Evolutionary conservation across 1,140 invertebrate species (phyloP).

Genomic region (Lordiphosa collinella): DNA sequence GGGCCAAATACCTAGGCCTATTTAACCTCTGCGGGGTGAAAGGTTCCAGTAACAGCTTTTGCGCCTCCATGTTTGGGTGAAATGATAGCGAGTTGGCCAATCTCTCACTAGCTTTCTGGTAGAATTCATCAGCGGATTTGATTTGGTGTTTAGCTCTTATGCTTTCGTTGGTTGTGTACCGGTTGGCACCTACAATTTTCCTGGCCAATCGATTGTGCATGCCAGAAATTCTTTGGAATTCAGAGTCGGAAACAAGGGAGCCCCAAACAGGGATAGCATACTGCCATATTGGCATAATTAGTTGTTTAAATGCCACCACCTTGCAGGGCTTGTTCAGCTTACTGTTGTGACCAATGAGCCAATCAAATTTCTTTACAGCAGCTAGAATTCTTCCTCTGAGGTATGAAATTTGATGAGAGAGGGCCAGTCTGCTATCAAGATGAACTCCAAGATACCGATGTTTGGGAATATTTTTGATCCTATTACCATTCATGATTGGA

Average conservation of each 20-base stretch:
- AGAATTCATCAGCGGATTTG: background rate
- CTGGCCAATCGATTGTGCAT: background rate
- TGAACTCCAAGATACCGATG: background rate
- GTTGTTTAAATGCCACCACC: background rate
- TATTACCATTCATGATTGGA: background rate
- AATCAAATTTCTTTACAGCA: background rate
- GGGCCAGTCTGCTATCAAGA: background rate
- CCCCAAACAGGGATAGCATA: background rate
- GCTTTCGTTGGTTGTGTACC: background rate
- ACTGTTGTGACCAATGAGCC: background rate
- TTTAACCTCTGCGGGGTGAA: background rate
- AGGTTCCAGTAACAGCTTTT: background rate
- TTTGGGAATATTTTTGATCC: background rate
- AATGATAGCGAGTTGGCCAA: background rate
- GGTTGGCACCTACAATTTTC: background rate
- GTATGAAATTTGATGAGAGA: background rate
- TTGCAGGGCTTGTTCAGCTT: background rate
- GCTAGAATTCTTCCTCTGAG: background rate
- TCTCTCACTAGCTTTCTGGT: background rate
- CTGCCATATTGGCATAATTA: background rate
- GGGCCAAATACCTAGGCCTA: background rate
- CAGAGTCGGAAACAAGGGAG: background rate
- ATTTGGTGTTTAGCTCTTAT: background rate
- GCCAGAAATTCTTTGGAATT: background rate
- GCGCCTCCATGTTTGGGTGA: background rate